Conservation (phyloP, 2,888 invertebrate genomes). For the Helicoverpa assulta region DNA sequence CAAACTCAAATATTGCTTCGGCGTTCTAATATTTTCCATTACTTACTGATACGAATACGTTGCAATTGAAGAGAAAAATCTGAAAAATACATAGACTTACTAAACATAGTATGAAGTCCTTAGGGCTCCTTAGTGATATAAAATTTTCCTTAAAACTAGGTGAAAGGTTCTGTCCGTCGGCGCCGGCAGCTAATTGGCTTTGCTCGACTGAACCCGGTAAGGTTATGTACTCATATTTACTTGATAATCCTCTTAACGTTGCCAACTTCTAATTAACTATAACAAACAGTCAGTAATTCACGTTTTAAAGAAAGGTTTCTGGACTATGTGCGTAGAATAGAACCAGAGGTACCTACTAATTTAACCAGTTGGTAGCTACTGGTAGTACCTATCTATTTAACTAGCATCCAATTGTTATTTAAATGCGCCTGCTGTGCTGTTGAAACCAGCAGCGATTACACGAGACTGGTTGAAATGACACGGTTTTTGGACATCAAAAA, state of each 20-base stretch:
- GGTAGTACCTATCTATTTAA: too few species aligned
- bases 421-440: background rate
- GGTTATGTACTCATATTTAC: conserved; percentile 46
- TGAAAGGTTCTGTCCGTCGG: conserved; percentile 27
- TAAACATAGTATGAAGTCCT: background rate
- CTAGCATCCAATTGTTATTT: conserved; percentile 13
- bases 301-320: background rate
- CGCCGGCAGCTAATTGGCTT: conserved; percentile 54
- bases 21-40: too few species aligned
- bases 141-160: conserved; percentile 41
- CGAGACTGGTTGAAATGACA: conserved; percentile 12
- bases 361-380: background rate
- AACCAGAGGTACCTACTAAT: too few species aligned
- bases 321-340: background rate
- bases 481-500: conserved; percentile 15
- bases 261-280: conserved; percentile 26
- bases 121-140: conserved; percentile 1
- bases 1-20: too few species aligned
- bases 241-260: conserved; percentile 44
- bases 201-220: conserved; percentile 27
- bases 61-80: background rate
- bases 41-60: background rate
- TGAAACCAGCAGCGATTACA: conserved; percentile 13
- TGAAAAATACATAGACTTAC: background rate
- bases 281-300: background rate